Base-by-base conservation (phyloP, 2,888 invertebrate species). In the Sinelater perroti region DNA sequence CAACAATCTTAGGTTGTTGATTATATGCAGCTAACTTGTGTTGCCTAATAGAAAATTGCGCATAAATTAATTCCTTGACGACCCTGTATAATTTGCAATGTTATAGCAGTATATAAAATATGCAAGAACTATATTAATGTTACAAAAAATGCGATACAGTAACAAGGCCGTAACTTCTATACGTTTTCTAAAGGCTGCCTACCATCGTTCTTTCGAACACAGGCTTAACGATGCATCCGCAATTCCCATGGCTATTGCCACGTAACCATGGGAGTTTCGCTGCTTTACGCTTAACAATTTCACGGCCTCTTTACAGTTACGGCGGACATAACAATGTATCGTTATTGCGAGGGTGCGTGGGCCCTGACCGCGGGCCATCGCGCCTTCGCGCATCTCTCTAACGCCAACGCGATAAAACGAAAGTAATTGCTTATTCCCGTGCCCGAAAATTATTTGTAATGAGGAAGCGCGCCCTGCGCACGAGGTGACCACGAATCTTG, bases 361-460 rank as follows among this genome's bases (percentile, higher is more conserved):
- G 64, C 47, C n/a, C 46, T 57, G 54, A 55, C 58, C 56, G 61
- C 58, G 46, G 63, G 61, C 63, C 60, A 64, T 66, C 62, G 59
- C 66, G 62, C 60, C 64, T 65, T 56, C 57, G 45, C 53, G 59
- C 46, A 50, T 49, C 46, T 56, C 31, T 44, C 35, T 56, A 45
- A 56, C 64, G 63, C 64, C 67, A 59, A 67, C 65, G 60, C 67
- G 55, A 64, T 61, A 59, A 60, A 62, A 66, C 63, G 52, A 64
- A 65, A 67, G 66, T 66, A 66, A 67, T 66, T 66, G 65, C 66
- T 64, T 61, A 61, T 56, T 66, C 63, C 64, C 54, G 63, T 65
- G 64, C 62, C 52, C 60, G 56, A 61, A 63, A 65, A 66, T 66
- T 68, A 65, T 66, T 68, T 63, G 63, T 67, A 69, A 67, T 64